Evolutionary conservation across 2,888 invertebrate genomes (phyloP).

Genomic region (Synanthedon andrenaeformis): DNA sequence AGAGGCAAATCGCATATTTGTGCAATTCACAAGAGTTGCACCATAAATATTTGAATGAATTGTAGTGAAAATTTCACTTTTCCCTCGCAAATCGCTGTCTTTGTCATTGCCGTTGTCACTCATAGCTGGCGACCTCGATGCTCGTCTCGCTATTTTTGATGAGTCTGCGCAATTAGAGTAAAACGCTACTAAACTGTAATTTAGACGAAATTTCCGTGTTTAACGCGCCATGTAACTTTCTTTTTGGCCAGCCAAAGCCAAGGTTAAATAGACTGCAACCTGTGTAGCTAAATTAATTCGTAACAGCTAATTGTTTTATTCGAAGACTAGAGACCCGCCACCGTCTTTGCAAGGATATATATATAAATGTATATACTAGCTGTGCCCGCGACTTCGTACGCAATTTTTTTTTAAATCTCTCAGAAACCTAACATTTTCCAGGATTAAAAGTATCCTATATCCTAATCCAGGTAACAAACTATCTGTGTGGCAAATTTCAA

Average conservation of each 20-base stretch:
- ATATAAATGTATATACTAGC: too few relatives aligned
- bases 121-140: slow-evolving; percentile 34
- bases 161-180: slow-evolving; percentile 57
- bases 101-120: slow-evolving; percentile 35
- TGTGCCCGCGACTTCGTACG: too few relatives aligned
- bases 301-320: too few relatives aligned
- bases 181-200: slow-evolving; percentile 58
- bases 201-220: slow-evolving; percentile 52
- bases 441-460: too few relatives aligned
- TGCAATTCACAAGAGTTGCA: neutral
- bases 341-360: too few relatives aligned
- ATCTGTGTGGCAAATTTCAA: too few relatives aligned
- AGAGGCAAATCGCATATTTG: too few relatives aligned
- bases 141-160: slow-evolving; percentile 29
- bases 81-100: slow-evolving; percentile 44
- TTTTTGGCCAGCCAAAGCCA: slow-evolving; percentile 37
- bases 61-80: slow-evolving; percentile 22
- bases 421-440: too few relatives aligned
- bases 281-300: slow-evolving; percentile 13
- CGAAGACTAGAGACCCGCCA: neutral
- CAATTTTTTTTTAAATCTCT: too few relatives aligned
- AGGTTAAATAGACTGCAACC: slow-evolving; percentile 63
- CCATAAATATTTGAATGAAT: neutral
- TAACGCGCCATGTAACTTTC: slow-evolving; percentile 60
- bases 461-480: too few relatives aligned